Base-by-base conservation (phyloP, 2,888 invertebrate species). In the Oligia strigilis region DNA sequence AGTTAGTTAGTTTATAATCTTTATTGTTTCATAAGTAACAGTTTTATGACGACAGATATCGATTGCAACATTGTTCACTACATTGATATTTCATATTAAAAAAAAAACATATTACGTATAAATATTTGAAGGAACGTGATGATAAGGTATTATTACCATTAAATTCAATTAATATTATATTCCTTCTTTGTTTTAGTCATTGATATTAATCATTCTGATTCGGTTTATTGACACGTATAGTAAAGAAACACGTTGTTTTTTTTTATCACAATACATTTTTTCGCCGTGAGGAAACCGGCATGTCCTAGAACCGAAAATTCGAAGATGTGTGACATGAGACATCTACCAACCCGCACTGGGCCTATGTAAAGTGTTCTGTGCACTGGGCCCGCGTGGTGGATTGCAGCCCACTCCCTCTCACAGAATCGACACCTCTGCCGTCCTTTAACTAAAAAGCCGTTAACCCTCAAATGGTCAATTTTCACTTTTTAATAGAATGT, bases 111-210 rank as follows among this genome's bases (percentile, higher is more conserved):
- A n/a, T 43, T 13, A 11, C 29, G 14, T 49, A 81, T 8, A 46
- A 46, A 72, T 49, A 40, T 4, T 58, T 52, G 2, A 58, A n/a
- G 0, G 36, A 77, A 72, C 82, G 82, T 83, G 74, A 74, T 43
- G 82, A 78, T 82, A 78, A 74, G 40, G 0, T 17, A 62, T 8
- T 8, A 4, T 4, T 23, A 13, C 52, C 43, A 58, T 69, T 64
- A 17, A 29, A 29, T 40, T 70, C 0, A 23, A 29, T 46, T 55
- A 9, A 13, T 29, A 23, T 17, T 9, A 1, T 6, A 49, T 40
- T 65, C 1, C 4, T n/a, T 11, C 23, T 52, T 60, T 62, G n/a
- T 55, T 72, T 60, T 71, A 17, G 9, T 40, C 4, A 23, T 71
- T 9, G 13, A 23, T 70, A 13, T 19, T 3, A 19, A 49, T 70